Evolutionary conservation across 2,797 vertebrate genomes (phyloP).

Genomic region (Sus cebifrons): DNA sequence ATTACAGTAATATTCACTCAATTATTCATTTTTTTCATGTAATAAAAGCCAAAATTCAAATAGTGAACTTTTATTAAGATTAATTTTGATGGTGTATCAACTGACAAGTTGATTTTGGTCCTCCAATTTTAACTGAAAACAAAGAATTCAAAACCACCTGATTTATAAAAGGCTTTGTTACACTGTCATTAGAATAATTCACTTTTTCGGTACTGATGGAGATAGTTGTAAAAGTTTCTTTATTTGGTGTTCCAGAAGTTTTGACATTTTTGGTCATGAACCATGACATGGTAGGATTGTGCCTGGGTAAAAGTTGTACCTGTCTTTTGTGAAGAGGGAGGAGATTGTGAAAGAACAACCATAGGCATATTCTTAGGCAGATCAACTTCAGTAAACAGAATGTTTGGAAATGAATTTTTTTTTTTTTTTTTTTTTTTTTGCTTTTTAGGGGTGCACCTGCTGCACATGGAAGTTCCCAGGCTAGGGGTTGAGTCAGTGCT

Average conservation of each 20-base stretch:
- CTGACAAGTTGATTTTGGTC: constrained; percentile 48
- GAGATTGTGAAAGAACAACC: neutral
- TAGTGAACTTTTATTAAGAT: constrained; percentile 22
- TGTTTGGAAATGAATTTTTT: neutral
- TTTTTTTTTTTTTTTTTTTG: neutral
- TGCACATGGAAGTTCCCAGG: no score
- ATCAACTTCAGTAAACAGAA: neutral
- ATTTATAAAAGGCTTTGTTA: constrained; percentile 45
- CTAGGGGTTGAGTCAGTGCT: no score
- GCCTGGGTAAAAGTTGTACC: neutral
- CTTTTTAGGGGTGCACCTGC: no score
- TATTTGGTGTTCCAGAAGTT: neutral
- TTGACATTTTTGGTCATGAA: neutral
- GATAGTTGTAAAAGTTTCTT: constrained; percentile 24
- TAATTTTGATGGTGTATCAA: constrained; percentile 35
- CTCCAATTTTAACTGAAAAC: constrained; percentile 24
- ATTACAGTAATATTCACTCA: neutral
- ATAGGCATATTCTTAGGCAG: neutral
- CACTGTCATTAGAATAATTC: neutral
- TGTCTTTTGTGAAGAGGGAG: neutral
- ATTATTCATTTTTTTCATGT: constrained; percentile 15
- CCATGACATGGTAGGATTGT: neutral
- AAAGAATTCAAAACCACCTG: constrained; percentile 1
- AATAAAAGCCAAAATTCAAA: constrained; percentile 28
- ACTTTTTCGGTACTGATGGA: neutral